Conservation (phyloP, 92 coral and sea anemone genomes). For the Epizoanthus ramosus region DNA sequence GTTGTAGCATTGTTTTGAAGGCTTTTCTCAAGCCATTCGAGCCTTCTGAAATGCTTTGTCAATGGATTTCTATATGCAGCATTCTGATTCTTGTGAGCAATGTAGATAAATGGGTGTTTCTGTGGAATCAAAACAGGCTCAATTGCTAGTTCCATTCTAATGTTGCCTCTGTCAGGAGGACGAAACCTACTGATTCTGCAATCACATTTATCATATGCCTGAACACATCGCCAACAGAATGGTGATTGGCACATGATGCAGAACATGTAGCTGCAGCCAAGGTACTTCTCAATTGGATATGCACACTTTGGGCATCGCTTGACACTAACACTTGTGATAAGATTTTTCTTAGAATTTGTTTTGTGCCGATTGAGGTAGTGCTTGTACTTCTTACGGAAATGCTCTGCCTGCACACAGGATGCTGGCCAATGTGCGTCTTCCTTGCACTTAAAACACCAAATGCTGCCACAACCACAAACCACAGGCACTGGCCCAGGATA, state of each 20-base stretch:
- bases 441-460: slow-evolving; percentile 74
- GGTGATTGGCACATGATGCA: slow-evolving; percentile 29
- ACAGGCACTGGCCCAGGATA: slow-evolving; percentile 58
- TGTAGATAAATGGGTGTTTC: slow-evolving; percentile 5
- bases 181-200: neutral
- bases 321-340: slow-evolving; percentile 47
- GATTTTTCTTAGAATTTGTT: neutral
- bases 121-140: neutral
- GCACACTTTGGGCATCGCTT: slow-evolving; percentile 54
- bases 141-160: slow-evolving; percentile 1
- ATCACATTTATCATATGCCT: neutral
- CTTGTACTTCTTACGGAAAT: slow-evolving; percentile 46
- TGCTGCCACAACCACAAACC: slow-evolving; percentile 58
- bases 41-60: slow-evolving; percentile 21
- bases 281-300: slow-evolving; percentile 58
- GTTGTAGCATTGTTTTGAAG: neutral
- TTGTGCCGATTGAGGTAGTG: neutral
- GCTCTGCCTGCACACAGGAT: slow-evolving; percentile 60
- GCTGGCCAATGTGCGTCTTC: slow-evolving; percentile 75
- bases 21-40: slow-evolving; percentile 14
- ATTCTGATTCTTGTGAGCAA: neutral
- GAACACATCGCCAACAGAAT: slow-evolving; percentile 56
- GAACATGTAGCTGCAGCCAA: slow-evolving; percentile 42
- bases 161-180: neutral
- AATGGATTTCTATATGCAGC: neutral